These are phyloP conservation scores for Epinephelus lanceolatus DNA, from an alignment of 2,113 vertebrate genomes.

Conservation along the genomic window DNA sequence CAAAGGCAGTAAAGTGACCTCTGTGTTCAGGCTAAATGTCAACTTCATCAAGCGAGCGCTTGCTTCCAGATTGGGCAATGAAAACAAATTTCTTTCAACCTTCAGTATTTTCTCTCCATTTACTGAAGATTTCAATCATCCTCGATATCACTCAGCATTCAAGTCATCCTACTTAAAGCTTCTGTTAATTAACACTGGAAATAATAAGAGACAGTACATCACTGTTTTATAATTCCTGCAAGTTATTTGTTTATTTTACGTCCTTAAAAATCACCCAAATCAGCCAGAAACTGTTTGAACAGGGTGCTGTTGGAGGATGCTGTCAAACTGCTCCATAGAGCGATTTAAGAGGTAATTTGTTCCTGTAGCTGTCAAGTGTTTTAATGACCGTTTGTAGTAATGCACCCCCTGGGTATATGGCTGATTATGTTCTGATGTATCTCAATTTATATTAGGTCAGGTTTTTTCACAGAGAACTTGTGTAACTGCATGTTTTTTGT, in stretches of 20 bases:
- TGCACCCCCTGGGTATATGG: constrained; percentile 18
- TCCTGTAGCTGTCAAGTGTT: constrained; percentile 38
- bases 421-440: constrained; percentile 49
- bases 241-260: background rate
- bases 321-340: constrained; percentile 23
- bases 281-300: background rate
- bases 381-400: constrained; percentile 44
- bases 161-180: background rate
- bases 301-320: background rate
- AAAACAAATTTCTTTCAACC: constrained; percentile 48
- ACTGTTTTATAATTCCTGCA: background rate
- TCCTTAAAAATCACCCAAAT: background rate
- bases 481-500: background rate
- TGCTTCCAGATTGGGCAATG: background rate
- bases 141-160: background rate
- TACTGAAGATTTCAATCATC: background rate
- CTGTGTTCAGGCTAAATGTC: constrained; percentile 42
- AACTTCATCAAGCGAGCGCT: constrained; percentile 27
- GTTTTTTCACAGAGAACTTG: background rate
- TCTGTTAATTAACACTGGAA: background rate
- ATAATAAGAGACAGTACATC: background rate
- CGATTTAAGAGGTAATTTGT: constrained; percentile 16
- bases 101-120: background rate
- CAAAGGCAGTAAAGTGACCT: constrained; percentile 41
- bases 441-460: constrained; percentile 32